A percentile compares a stretch with the other conserved stretches of the same genome.
Evolutionary conservation across 1,140 invertebrate genomes (phyloP).

Genomic region (Triops cancriformis): DNA sequence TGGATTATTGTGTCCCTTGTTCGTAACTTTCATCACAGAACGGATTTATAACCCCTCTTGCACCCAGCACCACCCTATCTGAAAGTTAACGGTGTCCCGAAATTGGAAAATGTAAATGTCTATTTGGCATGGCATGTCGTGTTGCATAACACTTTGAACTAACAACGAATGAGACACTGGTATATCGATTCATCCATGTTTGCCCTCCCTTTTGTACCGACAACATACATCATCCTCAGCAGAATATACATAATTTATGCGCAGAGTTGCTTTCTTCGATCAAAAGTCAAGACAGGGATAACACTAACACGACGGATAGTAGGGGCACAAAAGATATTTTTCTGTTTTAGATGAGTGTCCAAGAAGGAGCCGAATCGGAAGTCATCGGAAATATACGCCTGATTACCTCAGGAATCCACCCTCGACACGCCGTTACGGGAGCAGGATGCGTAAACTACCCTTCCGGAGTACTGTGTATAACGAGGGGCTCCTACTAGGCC

Average conservation of each 20-base stretch:
- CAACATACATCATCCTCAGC: background rate
- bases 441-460: too few species aligned
- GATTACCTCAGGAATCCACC: too few species aligned
- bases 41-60: background rate
- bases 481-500: too few species aligned
- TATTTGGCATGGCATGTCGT: background rate
- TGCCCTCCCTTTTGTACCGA: background rate
- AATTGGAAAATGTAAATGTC: background rate
- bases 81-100: background rate
- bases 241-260: conserved; percentile 4
- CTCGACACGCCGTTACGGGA: too few species aligned
- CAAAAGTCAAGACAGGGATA: too few species aligned
- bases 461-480: too few species aligned
- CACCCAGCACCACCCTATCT: background rate
- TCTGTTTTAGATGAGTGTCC: too few species aligned
- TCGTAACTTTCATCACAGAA: background rate
- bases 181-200: background rate
- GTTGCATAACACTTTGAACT: background rate
- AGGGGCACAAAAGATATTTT: too few species aligned
- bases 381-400: too few species aligned
- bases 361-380: too few species aligned
- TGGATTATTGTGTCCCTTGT: conserved; percentile 2
- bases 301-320: too few species aligned
- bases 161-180: background rate
- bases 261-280: background rate